phyloP scores from a whole-genome alignment of 2,113 vertebrate genomes.

The Prionailurus bengalensis region DNA sequence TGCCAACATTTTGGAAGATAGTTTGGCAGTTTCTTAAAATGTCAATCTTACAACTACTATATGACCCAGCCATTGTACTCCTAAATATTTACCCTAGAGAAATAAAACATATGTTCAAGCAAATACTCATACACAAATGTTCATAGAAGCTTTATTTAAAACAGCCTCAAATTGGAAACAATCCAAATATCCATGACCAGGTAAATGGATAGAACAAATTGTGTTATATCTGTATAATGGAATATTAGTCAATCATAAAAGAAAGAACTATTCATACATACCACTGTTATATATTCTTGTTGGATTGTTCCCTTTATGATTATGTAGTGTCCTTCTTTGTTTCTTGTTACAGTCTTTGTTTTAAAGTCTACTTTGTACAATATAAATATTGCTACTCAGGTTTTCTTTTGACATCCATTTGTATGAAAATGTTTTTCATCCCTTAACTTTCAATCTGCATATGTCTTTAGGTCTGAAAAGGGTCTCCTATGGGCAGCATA shows the following conservation, averaged over 20 bases:
- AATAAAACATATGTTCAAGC: background rate
- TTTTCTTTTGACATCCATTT: too few relatives aligned
- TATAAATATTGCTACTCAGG: too few relatives aligned
- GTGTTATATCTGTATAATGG: background rate
- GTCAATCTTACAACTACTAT: background rate
- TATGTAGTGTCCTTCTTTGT: too few relatives aligned
- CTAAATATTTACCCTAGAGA: background rate
- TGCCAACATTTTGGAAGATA: background rate
- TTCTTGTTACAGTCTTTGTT: too few relatives aligned
- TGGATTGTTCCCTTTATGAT: too few relatives aligned
- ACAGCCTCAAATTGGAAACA: background rate
- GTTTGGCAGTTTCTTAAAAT: background rate
- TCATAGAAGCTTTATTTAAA: background rate
- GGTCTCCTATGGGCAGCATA: too few relatives aligned
- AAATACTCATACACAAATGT: background rate
- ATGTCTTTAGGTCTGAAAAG: too few relatives aligned
- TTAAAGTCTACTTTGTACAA: too few relatives aligned
- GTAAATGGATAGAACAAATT: background rate
- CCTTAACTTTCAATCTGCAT: too few relatives aligned
- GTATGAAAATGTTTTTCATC: too few relatives aligned
- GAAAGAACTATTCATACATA: background rate
- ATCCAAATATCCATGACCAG: background rate
- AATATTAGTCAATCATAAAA: background rate
- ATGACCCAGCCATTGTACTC: background rate
- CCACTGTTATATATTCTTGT: background rate